Conservation (phyloP, 2,113 vertebrate species). For the Mirounga angustirostris region DNA sequence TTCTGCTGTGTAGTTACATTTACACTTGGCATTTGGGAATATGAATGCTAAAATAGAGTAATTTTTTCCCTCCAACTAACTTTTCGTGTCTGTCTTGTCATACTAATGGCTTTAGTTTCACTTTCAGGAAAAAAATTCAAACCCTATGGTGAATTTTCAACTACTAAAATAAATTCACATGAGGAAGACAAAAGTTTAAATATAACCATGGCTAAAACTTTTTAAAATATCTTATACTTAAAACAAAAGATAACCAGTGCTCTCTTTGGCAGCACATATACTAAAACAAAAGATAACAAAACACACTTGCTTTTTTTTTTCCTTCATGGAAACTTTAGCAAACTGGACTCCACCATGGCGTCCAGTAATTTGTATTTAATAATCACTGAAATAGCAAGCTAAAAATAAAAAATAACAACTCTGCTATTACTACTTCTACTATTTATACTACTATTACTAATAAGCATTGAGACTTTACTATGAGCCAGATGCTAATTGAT, state of each 20-base stretch:
- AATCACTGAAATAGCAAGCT: background rate
- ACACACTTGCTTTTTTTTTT: background rate
- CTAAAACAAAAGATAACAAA: background rate
- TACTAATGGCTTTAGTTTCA: slow-evolving; percentile 30
- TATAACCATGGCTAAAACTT: background rate
- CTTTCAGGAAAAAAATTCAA: slow-evolving; percentile 53
- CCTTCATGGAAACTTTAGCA: slow-evolving; percentile 23
- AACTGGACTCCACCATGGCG: background rate
- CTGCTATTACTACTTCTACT: background rate
- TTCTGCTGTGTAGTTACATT: slow-evolving; percentile 39
- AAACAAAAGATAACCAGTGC: background rate
- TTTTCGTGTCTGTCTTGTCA: slow-evolving; percentile 32
- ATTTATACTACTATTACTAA: background rate
- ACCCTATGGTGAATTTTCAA: background rate
- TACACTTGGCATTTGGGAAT: slow-evolving; percentile 3
- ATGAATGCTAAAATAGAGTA: background rate
- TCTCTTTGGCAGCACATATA: background rate
- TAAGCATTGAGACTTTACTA: background rate
- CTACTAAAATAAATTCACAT: slow-evolving; percentile 40
- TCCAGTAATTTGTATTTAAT: slow-evolving; percentile 37
- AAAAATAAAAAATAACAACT: slow-evolving; percentile 18
- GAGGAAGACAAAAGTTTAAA: slow-evolving; percentile 35
- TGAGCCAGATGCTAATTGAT: background rate
- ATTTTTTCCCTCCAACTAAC: background rate
- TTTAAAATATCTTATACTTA: background rate